These are phyloP conservation scores for Tympanoctomys barrerae DNA, from an alignment of 2,797 vertebrate species.

Conservation along the genomic window DNA sequence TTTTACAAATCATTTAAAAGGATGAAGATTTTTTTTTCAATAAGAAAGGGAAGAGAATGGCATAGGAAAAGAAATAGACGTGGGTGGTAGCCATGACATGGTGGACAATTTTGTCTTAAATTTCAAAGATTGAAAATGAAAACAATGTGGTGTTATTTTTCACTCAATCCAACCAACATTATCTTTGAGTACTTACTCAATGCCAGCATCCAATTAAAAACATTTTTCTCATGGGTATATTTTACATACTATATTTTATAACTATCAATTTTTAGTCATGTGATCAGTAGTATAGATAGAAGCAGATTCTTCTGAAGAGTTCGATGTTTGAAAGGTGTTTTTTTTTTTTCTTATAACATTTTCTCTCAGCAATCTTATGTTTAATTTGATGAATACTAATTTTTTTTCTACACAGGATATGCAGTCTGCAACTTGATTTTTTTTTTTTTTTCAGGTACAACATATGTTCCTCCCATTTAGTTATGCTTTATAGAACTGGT, in stretches of 20 bases:
- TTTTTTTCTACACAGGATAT: neutral
- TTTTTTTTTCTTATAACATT: slow-evolving; percentile 15
- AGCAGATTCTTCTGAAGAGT: neutral
- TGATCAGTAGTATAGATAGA: neutral
- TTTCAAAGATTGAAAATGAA: slow-evolving; percentile 51
- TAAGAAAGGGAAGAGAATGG: neutral
- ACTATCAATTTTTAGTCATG: slow-evolving; percentile 35
- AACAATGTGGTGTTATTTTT: slow-evolving; percentile 9
- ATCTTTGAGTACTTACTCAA: neutral
- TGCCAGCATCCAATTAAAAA: neutral
- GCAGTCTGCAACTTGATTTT: neutral
- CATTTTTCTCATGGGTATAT: slow-evolving; percentile 50
- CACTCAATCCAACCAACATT: neutral
- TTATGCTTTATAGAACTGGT: slow-evolving; percentile 17
- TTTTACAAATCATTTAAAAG: slow-evolving; percentile 38
- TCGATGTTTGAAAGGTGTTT: neutral
- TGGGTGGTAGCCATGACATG: slow-evolving; percentile 10
- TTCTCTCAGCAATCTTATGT: neutral
- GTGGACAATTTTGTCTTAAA: slow-evolving; percentile 3
- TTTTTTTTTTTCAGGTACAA: slow-evolving; percentile 4
- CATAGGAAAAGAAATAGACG: neutral
- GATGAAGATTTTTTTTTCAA: neutral
- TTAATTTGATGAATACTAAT: slow-evolving; percentile 24
- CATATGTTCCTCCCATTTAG: neutral
- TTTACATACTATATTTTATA: neutral